Evolutionary conservation across 1,140 invertebrate genomes (phyloP).

Genomic region (Galendromus occidentalis): DNA sequence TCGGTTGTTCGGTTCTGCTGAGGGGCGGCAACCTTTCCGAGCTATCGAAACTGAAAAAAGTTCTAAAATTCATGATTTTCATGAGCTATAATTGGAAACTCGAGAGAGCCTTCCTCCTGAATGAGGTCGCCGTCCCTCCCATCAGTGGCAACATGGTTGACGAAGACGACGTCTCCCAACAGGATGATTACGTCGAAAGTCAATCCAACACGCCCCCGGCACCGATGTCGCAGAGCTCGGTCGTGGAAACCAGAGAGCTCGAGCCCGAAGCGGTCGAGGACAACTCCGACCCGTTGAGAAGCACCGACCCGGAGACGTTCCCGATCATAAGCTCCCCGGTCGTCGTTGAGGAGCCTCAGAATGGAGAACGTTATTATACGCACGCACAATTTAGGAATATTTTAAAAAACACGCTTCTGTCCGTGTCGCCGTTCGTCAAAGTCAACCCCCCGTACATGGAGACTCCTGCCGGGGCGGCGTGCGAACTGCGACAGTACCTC

Average conservation of each 20-base stretch:
- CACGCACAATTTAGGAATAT: slow-evolving; percentile 12
- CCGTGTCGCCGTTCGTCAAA: slow-evolving; percentile 54
- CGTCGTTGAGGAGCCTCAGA: background rate
- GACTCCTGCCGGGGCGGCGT: slow-evolving; percentile 55
- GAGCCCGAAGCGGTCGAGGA: slow-evolving; percentile 10
- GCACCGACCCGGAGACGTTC: background rate
- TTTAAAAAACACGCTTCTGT: slow-evolving; percentile 4
- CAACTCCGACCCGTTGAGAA: slow-evolving; percentile 16
- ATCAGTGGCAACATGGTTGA: slow-evolving; percentile 16
- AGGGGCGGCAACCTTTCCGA: slow-evolving; percentile 54
- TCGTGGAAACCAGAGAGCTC: slow-evolving; percentile 7
- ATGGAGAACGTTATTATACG: background rate
- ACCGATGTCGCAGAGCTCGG: background rate
- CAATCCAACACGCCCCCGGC: background rate
- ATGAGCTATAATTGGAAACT: slow-evolving; percentile 74
- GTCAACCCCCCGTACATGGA: slow-evolving; percentile 70
- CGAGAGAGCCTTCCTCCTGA: slow-evolving; percentile 73
- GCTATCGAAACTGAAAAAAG: slow-evolving; percentile 51
- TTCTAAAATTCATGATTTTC: slow-evolving; percentile 58
- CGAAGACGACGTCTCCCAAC: background rate
- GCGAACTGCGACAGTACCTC: slow-evolving; percentile 51
- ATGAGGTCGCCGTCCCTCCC: slow-evolving; percentile 47
- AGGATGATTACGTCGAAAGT: background rate
- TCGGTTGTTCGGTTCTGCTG: slow-evolving; percentile 72
- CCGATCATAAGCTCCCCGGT: background rate